Evolutionary conservation across 2,113 vertebrate species (phyloP).

Genomic region (Gymnogyps californianus): DNA sequence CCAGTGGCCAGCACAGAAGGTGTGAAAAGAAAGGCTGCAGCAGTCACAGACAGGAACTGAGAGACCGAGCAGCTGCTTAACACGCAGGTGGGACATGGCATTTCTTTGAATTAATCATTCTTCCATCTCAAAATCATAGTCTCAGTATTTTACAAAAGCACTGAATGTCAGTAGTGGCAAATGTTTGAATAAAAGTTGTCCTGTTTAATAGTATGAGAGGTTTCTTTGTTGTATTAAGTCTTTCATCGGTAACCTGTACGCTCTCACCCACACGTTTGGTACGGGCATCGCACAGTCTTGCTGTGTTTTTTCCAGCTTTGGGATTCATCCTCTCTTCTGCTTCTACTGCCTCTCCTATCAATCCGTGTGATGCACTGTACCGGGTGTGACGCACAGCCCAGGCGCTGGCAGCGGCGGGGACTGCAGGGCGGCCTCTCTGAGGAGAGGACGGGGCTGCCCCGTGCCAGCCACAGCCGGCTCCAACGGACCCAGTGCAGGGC

Average conservation of each 20-base stretch:
- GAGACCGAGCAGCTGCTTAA: not conserved
- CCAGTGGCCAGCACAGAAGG: not conserved
- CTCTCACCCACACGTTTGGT: not conserved
- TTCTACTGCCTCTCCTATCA: not conserved
- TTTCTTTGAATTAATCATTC: not conserved
- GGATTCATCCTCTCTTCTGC: not conserved
- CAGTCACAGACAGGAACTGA: rapidly evolving
- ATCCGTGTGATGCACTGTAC: not conserved
- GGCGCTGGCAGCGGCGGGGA: rapidly evolving
- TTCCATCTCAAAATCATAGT: not conserved
- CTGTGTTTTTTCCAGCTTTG: not conserved
- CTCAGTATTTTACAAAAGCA: not conserved
- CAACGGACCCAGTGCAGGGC: rapidly evolving
- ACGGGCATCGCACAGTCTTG: not conserved
- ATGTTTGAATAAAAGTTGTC: not conserved
- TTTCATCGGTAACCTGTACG: not conserved
- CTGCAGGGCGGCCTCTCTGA: not conserved
- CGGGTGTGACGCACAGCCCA: not conserved
- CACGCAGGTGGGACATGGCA: not conserved
- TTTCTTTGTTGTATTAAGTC: not conserved
- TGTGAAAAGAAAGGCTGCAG: not conserved
- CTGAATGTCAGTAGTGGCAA: not conserved
- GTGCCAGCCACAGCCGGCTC: rapidly evolving
- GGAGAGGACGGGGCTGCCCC: not conserved
- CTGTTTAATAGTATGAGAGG: not conserved